A percentile compares a stretch with the other conserved stretches of the same genome.
Conservation (phyloP, 2,113 vertebrate genomes). For the Melanerpes aurifrons region DNA sequence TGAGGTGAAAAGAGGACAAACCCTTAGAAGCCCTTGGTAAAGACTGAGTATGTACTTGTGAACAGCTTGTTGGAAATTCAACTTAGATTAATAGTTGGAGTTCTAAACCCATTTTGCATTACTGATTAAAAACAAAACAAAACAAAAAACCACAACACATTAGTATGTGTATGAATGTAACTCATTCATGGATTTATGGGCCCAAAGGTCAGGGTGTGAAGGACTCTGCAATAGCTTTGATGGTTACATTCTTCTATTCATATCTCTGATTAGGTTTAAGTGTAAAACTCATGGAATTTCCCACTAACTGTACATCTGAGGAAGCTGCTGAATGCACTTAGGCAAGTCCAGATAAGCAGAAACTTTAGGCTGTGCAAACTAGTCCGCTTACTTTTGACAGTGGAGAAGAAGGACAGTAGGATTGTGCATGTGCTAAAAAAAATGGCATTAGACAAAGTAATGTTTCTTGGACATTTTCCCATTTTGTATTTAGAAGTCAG, state of each 20-base stretch:
- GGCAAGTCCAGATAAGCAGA: slow-evolving; percentile 4
- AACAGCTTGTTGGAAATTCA: not conserved
- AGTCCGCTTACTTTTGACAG: slow-evolving; percentile 20
- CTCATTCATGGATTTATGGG: not conserved
- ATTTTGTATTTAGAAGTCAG: not conserved
- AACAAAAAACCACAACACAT: not conserved
- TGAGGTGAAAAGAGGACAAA: not conserved
- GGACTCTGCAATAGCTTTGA: not conserved
- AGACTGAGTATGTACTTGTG: not conserved
- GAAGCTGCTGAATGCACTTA: slow-evolving; percentile 45
- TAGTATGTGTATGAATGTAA: not conserved
- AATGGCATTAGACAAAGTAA: slow-evolving; percentile 13
- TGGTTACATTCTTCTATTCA: slow-evolving; percentile 23
- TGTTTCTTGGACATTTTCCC: slow-evolving; percentile 42
- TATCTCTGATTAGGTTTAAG: slow-evolving; percentile 44
- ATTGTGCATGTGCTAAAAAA: slow-evolving; percentile 5
- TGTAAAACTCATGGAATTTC: slow-evolving; percentile 43
- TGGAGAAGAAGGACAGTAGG: not conserved
- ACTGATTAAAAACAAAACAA: not conserved
- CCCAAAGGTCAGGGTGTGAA: slow-evolving; percentile 27
- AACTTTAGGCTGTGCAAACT: slow-evolving; percentile 25
- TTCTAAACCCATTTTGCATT: not conserved
- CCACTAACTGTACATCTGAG: slow-evolving; percentile 35
- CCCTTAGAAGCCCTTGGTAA: not conserved
- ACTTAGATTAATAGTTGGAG: not conserved